These are phyloP conservation scores for Mythimna pallens DNA, from an alignment of 2,888 invertebrate genomes.

Conservation along the genomic window DNA sequence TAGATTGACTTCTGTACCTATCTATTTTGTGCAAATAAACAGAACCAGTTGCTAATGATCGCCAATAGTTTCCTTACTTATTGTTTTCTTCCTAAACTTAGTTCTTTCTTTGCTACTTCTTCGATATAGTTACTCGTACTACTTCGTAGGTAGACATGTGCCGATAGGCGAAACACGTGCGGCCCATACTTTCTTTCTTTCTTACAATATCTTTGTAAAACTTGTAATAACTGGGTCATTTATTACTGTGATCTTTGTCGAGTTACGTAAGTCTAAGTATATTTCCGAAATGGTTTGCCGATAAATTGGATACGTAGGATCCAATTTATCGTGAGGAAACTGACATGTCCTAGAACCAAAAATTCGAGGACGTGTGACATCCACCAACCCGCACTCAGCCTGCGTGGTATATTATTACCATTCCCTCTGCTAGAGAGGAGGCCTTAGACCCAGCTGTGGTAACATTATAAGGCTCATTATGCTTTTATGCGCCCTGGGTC, in stretches of 20 bases:
- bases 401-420: no score
- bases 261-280: not conserved
- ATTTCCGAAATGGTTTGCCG: not conserved
- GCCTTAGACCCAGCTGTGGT: no score
- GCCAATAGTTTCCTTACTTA: constrained; percentile 13
- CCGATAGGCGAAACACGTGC: constrained; percentile 43
- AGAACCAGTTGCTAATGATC: constrained; percentile 17
- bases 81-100: constrained; percentile 31
- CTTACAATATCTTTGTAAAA: constrained; percentile 46
- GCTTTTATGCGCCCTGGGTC: no score
- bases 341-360: no score
- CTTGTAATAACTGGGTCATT: constrained; percentile 37
- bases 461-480: no score
- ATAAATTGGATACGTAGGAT: not conserved
- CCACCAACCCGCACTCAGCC: no score
- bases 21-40: not conserved
- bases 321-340: no score
- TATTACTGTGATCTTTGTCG: constrained; percentile 37
- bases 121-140: constrained; percentile 12
- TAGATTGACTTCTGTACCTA: no score
- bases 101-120: constrained; percentile 33
- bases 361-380: no score
- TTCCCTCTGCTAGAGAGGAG: no score
- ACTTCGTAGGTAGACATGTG: constrained; percentile 20
- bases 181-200: constrained; percentile 22